Percentiles rank a stretch among this genome's conserved stretches.
Evolutionary conservation across 2,113 vertebrate genomes (phyloP).

Genomic region (Aptenodytes patagonicus): DNA sequence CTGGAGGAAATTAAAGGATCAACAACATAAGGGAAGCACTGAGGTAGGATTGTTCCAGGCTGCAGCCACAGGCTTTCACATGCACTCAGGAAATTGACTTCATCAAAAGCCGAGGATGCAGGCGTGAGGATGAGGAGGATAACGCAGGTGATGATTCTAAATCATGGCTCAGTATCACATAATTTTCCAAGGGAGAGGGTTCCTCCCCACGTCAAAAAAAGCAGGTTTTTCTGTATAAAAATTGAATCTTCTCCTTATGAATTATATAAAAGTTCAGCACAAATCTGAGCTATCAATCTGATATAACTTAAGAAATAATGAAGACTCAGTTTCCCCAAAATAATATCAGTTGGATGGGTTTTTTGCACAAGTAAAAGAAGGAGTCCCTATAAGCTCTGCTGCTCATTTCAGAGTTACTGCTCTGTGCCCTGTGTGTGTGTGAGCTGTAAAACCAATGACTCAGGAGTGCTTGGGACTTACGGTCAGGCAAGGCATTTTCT

Average conservation of each 20-base stretch:
- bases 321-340: background rate
- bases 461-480: background rate
- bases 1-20: constrained; percentile 83
- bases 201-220: background rate
- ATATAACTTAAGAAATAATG: background rate
- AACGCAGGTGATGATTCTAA: constrained; percentile 62
- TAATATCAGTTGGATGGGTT: background rate
- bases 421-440: background rate
- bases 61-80: constrained; percentile 61
- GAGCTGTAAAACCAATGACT: background rate
- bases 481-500: background rate
- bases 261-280: background rate
- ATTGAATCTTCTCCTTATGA: background rate
- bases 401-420: background rate
- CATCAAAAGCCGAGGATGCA: constrained; percentile 63
- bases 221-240: background rate
- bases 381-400: background rate
- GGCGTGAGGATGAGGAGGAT: constrained; percentile 56
- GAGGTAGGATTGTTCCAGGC: constrained; percentile 71
- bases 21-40: constrained; percentile 69
- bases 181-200: background rate
- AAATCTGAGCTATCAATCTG: constrained; percentile 8
- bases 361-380: background rate
- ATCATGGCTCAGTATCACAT: constrained; percentile 24
- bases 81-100: constrained; percentile 75